phyloP scores from a whole-genome alignment of 2,797 vertebrate genomes.

The Hirundo rustica region DNA sequence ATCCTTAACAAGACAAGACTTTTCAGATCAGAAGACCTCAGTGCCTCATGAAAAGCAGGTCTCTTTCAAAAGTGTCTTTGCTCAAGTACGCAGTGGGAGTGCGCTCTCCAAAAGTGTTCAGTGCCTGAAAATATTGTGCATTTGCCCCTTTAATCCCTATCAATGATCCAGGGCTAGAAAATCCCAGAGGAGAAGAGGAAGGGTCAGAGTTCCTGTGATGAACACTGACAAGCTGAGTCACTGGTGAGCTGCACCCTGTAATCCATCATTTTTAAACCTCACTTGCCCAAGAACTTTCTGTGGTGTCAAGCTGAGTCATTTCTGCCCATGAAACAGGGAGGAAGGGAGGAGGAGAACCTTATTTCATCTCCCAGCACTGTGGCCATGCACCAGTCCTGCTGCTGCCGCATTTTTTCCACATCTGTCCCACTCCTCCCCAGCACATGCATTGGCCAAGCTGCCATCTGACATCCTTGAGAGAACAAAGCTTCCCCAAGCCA shows the following conservation, averaged over 20 bases:
- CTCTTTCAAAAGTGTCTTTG: neutral
- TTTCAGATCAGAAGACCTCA: neutral
- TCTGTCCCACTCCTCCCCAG: neutral
- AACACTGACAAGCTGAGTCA: neutral
- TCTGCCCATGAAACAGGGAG: neutral
- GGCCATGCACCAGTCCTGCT: neutral
- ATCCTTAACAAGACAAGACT: neutral
- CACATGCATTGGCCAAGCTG: neutral
- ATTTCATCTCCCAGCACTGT: neutral
- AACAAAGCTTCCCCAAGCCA: neutral
- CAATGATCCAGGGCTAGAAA: neutral
- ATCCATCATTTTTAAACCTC: constrained; percentile 44
- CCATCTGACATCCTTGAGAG: neutral
- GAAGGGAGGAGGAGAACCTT: neutral
- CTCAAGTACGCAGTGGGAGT: neutral
- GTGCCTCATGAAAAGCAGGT: neutral
- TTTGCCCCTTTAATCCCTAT: neutral
- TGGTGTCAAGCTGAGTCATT: constrained; percentile 38
- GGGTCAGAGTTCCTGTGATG: constrained; percentile 22
- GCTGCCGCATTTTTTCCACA: neutral
- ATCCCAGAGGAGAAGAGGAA: neutral
- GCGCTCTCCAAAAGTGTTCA: neutral
- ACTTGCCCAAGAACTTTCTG: neutral
- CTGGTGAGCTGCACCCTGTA: neutral
- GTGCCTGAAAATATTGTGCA: neutral